These are phyloP conservation scores for Apis cerana DNA, from an alignment of 1,140 invertebrate species.

Conservation along the genomic window DNA sequence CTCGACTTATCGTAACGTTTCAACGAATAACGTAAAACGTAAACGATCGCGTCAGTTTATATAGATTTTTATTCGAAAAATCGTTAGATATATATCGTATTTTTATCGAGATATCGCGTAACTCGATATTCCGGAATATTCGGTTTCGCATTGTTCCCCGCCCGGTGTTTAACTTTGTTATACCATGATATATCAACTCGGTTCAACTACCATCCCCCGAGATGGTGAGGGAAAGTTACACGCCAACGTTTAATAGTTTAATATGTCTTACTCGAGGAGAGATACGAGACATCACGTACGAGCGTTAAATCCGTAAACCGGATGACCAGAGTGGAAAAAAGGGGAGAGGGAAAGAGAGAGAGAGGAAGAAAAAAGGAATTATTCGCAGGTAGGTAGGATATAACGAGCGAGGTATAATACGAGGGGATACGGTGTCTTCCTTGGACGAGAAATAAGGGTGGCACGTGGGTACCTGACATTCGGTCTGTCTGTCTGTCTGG, in stretches of 20 bases:
- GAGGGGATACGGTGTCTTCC: background rate
- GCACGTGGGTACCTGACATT: constrained; percentile 52
- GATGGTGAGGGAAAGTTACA: background rate
- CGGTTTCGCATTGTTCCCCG: background rate
- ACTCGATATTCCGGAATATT: background rate
- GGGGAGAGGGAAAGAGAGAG: background rate
- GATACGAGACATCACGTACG: background rate
- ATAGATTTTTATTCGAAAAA: too few relatives aligned
- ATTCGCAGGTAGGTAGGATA: too few relatives aligned
- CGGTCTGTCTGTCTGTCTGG: constrained; percentile 51
- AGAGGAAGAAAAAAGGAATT: too few relatives aligned
- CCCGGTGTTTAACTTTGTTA: constrained; percentile 13
- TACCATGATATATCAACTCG: constrained; percentile 15
- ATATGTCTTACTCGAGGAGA: constrained; percentile 4
- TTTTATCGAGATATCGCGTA: background rate
- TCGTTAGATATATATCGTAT: background rate
- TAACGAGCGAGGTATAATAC: too few relatives aligned
- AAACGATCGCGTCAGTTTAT: too few relatives aligned
- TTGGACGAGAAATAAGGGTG: constrained; percentile 22
- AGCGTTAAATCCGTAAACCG: background rate
- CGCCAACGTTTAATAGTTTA: constrained; percentile 21
- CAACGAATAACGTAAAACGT: too few relatives aligned
- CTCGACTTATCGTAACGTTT: too few relatives aligned
- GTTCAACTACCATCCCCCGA: constrained; percentile 27
- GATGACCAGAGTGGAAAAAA: background rate